Evolutionary conservation across 2,888 invertebrate genomes (phyloP), one percentile per base, ranked within the genome.

Genomic region (Baccha elongata): DNA sequence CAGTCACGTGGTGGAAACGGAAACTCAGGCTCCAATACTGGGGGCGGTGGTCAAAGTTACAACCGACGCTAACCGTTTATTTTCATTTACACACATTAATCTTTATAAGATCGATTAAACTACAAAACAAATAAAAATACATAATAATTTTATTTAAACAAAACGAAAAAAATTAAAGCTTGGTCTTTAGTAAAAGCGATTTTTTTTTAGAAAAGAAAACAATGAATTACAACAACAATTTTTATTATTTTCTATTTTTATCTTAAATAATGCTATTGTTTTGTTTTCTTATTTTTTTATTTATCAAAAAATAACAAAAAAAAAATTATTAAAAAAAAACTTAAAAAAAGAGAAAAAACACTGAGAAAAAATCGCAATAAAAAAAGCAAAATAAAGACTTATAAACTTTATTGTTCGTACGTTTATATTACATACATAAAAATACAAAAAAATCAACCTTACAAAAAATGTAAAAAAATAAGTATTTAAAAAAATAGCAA

Each of bases 351-450:
- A 76, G 42, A 75, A 78, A 81, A 84, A 78, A 80, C 65, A 72
- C 84, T 81, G 85, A 86, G 67, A 79, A 85, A 86, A 87, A 88
- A 88, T 86, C 86, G 85, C 86, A 88, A 88, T 88, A 88, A 88
- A 87, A 88, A 89, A 88, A 89, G 88, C 88, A 90, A 89, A 89
- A 89, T 87, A 89, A 90, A 90, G 89, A 90, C 90, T 90, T 90
- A 87, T 88, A 88, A 87, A 88, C 85, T 86, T 84, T 87, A 86
- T 85, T 86, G 86, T 87, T 87, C 87, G 85, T 87, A 87, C 85
- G 85, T 86, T 86, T 87, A 86, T 87, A 87, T 84, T 83, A 81
- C 84, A 84, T 83, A 73, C 81, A 83, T 71, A 84, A 71, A 53
- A 68, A 69, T 29, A 72, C 46, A 84, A 32, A 80, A 76, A 85